A percentile compares a stretch with the other conserved stretches of the same genome.
Conservation (phyloP, 1,140 invertebrate species). For the Fopius arisanus region DNA sequence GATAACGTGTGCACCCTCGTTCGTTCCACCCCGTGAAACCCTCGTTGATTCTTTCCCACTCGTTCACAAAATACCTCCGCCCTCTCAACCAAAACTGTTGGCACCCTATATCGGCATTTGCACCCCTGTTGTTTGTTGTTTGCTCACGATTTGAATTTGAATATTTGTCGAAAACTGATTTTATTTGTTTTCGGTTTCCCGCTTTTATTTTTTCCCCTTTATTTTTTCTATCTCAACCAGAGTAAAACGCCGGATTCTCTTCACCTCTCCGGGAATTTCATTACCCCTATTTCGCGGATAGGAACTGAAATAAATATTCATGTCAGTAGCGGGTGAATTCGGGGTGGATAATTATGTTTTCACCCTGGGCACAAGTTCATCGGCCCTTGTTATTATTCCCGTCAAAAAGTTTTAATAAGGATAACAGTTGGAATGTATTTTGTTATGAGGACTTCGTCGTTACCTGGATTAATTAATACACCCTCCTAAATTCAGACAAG, state of each 20-base stretch:
- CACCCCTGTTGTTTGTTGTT: not conserved
- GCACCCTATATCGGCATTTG: not conserved
- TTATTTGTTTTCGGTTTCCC: not conserved
- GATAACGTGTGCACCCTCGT: not conserved
- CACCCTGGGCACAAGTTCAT: too few relatives aligned
- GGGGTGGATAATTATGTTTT: too few relatives aligned
- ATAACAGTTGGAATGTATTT: too few relatives aligned
- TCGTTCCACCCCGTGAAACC: not conserved
- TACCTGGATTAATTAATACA: too few relatives aligned
- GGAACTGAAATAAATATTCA: too few relatives aligned
- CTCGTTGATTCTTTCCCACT: not conserved
- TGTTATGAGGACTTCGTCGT: too few relatives aligned
- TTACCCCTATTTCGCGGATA: too few relatives aligned
- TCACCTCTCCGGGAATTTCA: not conserved
- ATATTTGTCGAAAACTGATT: not conserved
- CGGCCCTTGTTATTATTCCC: too few relatives aligned
- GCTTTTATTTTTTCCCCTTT: not conserved
- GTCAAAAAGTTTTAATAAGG: too few relatives aligned
- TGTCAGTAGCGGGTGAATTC: too few relatives aligned
- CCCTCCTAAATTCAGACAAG: too few relatives aligned
- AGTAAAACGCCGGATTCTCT: not conserved
- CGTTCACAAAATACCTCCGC: not conserved
- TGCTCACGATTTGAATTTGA: slow-evolving; percentile 1
- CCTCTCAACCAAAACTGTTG: not conserved
- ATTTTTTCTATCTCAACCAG: too few relatives aligned